Conservation (phyloP, 2,888 invertebrate species). For the Thymelicus acteon region DNA sequence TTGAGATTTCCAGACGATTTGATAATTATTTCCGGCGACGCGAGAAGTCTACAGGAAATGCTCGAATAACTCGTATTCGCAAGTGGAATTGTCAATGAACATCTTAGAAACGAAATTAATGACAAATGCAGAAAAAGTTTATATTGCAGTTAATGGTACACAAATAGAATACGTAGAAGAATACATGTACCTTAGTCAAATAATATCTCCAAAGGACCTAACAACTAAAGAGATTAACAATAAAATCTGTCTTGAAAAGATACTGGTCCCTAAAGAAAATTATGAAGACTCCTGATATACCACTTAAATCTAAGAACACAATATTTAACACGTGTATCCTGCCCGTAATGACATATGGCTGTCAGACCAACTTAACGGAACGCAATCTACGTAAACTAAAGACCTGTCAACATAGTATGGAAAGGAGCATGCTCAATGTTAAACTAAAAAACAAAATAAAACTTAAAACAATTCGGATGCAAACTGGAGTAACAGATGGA, state of each 20-base stretch:
- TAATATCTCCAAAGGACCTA: conserved; percentile 3
- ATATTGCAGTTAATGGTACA: background rate
- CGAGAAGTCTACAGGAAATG: conserved; percentile 26
- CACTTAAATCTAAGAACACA: conserved; percentile 16
- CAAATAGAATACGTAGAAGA: background rate
- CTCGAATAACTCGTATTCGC: conserved; percentile 15
- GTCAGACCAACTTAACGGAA: no score
- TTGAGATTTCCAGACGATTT: conserved; percentile 34
- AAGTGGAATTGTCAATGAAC: conserved; percentile 31
- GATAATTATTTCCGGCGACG: background rate
- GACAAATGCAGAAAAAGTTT: background rate
- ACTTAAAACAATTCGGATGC: no score
- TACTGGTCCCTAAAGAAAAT: conserved; percentile 8
- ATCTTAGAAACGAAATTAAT: conserved; percentile 24
- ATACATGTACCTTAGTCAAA: background rate
- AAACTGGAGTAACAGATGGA: no score
- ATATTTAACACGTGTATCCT: conserved; percentile 20
- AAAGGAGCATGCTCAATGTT: no score
- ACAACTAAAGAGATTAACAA: conserved; percentile 3
- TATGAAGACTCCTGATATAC: conserved; percentile 21
- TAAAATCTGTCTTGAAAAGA: background rate
- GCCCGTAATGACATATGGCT: conserved; percentile 12
- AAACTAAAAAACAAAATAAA: no score
- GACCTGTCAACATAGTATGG: no score
- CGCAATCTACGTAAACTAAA: no score